Percentiles rank a stretch among this genome's conserved stretches.
Conservation (phyloP, 2,113 vertebrate species). For the Indicator indicator region DNA sequence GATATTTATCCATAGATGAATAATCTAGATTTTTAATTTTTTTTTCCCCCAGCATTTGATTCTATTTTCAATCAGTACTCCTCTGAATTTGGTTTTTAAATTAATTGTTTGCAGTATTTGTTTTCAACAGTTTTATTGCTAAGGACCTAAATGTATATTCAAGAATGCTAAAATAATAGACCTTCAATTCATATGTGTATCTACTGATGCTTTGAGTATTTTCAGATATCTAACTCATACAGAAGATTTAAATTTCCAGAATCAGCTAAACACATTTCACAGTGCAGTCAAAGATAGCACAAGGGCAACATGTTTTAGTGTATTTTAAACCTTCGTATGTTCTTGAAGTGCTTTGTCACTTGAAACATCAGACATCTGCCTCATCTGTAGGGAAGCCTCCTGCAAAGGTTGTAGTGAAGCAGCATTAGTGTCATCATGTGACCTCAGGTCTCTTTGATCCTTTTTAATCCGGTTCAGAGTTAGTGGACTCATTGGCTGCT, state of each 20-base stretch:
- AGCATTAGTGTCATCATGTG: background rate
- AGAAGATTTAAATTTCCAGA: background rate
- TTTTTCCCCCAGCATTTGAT: background rate
- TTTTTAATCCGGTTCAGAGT: background rate
- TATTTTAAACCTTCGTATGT: conserved; percentile 55
- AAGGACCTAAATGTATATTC: background rate
- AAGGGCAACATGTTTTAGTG: conserved; percentile 29
- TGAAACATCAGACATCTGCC: conserved; percentile 55
- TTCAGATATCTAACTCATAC: background rate
- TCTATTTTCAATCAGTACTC: background rate
- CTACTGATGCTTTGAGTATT: background rate
- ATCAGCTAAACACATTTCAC: background rate
- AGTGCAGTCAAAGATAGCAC: conserved; percentile 40
- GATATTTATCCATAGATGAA: background rate
- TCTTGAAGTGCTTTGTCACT: conserved; percentile 53
- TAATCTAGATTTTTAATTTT: background rate
- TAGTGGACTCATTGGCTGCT: background rate
- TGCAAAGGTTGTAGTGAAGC: background rate
- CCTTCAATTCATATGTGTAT: background rate
- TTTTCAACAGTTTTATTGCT: background rate
- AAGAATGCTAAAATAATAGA: background rate
- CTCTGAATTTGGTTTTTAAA: background rate
- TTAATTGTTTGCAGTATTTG: background rate
- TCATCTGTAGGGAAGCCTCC: background rate
- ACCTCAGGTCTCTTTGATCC: conserved; percentile 4